Conservation (phyloP, 1,140 invertebrate genomes). For the Mercenaria mercenaria region DNA sequence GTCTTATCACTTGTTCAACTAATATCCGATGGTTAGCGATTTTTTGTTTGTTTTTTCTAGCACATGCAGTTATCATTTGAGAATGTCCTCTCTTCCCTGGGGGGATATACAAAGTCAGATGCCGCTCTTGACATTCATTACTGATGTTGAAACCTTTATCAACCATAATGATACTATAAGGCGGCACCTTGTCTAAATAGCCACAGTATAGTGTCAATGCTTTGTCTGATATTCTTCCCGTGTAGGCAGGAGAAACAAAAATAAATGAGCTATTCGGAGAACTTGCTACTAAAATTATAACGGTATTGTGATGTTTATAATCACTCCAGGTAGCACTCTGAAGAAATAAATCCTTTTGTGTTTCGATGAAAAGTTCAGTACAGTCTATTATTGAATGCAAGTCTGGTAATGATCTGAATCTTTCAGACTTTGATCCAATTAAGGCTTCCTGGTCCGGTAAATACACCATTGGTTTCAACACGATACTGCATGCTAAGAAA, state of each 20-base stretch:
- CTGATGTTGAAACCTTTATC: conserved; percentile 56
- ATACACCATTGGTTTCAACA: conserved; percentile 19
- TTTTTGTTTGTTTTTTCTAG: conserved; percentile 49
- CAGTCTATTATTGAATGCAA: conserved; percentile 57
- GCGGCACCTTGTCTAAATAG: conserved; percentile 23
- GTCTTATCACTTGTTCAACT: conserved; percentile 52
- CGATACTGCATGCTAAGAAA: conserved; percentile 10
- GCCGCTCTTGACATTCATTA: conserved; percentile 32
- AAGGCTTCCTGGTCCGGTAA: not conserved
- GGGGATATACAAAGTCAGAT: conserved; percentile 39
- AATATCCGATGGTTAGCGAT: conserved; percentile 53
- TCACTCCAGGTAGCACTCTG: conserved; percentile 58
- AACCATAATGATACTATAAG: conserved; percentile 45
- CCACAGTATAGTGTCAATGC: conserved; percentile 50
- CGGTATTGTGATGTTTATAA: conserved; percentile 62
- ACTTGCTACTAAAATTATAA: conserved; percentile 37
- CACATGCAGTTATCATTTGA: conserved; percentile 31
- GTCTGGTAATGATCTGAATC: conserved; percentile 29
- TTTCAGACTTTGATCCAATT: conserved; percentile 37
- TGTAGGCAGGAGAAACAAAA: conserved; percentile 33
- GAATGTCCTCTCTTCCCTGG: conserved; percentile 56
- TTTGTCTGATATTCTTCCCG: conserved; percentile 40
- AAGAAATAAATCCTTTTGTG: conserved; percentile 45
- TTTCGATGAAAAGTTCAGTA: conserved; percentile 45
- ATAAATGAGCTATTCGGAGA: conserved; percentile 47